Evolutionary conservation across 2,888 invertebrate species (phyloP).

Genomic region (Noctua pronuba): DNA sequence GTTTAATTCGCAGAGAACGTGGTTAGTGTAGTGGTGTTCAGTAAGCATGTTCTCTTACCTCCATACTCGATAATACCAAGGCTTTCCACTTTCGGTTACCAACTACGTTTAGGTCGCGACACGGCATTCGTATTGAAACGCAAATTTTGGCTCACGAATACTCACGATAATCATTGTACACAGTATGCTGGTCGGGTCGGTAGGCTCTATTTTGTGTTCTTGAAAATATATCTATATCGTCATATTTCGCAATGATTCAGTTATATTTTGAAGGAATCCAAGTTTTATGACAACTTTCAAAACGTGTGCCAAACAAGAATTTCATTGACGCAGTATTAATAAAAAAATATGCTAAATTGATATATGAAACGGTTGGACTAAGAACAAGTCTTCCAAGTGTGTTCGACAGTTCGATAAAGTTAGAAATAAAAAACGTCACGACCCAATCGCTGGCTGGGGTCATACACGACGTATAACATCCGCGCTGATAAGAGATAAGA

Average conservation of each 20-base stretch:
- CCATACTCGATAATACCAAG: constrained; percentile 86
- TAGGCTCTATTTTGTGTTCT: constrained; percentile 39
- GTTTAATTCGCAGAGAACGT: constrained; percentile 75
- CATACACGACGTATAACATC: constrained; percentile 76
- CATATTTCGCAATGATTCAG: constrained; percentile 33
- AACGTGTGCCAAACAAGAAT: constrained; percentile 53
- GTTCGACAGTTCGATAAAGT: constrained; percentile 44
- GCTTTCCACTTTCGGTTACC: constrained; percentile 86
- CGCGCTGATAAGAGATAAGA: constrained; percentile 78
- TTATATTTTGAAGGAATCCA: constrained; percentile 40
- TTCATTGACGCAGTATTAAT: constrained; percentile 53
- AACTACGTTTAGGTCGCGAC: constrained; percentile 75
- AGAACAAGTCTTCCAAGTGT: constrained; percentile 37
- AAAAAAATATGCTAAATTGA: constrained; percentile 47
- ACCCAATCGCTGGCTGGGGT: constrained; percentile 71
- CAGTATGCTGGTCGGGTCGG: constrained; percentile 53
- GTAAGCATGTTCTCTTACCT: constrained; percentile 78
- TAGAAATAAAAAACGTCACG: constrained; percentile 69
- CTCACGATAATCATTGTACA: constrained; percentile 50
- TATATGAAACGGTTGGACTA: constrained; percentile 18
- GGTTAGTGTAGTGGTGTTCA: constrained; percentile 75
- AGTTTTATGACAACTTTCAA: constrained; percentile 59
- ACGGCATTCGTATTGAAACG: constrained; percentile 73
- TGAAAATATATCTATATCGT: constrained; percentile 13
- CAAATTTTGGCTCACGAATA: constrained; percentile 69